These are phyloP conservation scores for Iphiclides podalirius DNA, from an alignment of 2,888 invertebrate genomes.

Conservation along the genomic window DNA sequence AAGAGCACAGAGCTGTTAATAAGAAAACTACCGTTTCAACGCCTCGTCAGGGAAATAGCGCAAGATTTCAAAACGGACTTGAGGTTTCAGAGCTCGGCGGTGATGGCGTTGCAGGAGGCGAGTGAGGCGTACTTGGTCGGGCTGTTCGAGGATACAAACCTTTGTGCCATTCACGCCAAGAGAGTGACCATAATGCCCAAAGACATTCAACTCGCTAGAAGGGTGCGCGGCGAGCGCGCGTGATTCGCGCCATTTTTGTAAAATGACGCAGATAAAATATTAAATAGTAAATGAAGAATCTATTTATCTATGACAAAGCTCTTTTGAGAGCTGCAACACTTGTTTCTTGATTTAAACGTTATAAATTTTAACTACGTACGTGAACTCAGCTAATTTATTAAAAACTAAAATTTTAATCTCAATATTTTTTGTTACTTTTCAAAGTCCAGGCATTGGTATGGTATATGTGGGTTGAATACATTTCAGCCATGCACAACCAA, in stretches of 20 bases:
- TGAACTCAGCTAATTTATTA: too few species aligned
- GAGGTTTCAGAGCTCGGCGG: constrained; percentile 85
- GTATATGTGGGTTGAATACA: too few species aligned
- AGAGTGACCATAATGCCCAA: constrained; percentile 69
- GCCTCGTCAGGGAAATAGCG: constrained; percentile 86
- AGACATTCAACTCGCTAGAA: constrained; percentile 58
- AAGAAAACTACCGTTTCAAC: constrained; percentile 86
- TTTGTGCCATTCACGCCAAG: constrained; percentile 85
- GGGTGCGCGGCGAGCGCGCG: constrained; percentile 61
- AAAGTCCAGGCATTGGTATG: too few species aligned
- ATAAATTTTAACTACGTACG: too few species aligned
- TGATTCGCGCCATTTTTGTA: constrained; percentile 27
- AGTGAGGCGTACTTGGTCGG: constrained; percentile 83
- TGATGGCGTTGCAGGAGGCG: constrained; percentile 83
- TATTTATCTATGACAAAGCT: constrained; percentile 58
- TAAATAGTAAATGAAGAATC: constrained; percentile 10
- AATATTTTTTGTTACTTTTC: too few species aligned
- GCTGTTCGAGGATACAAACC: constrained; percentile 50
- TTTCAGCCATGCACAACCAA: too few species aligned
- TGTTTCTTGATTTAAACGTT: constrained; percentile 28
- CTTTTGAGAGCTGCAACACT: constrained; percentile 63
- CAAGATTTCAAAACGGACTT: constrained; percentile 87
- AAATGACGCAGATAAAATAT: constrained; percentile 3
- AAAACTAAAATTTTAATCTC: too few species aligned
- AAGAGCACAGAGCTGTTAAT: constrained; percentile 87